Evolutionary conservation across 2,888 invertebrate species (phyloP).

Genomic region (Sphinx pinastri): DNA sequence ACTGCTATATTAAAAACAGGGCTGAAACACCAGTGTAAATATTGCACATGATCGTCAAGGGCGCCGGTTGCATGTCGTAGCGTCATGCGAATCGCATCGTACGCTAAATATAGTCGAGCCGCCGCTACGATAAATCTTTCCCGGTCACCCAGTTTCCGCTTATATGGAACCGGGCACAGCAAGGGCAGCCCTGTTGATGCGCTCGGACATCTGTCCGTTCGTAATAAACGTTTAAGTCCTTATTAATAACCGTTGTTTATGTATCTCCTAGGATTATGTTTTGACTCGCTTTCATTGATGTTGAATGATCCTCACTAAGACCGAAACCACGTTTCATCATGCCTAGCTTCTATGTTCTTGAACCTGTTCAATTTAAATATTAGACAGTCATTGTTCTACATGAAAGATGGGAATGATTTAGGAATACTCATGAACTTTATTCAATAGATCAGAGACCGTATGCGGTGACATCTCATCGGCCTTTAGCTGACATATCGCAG

Average conservation of each 20-base stretch:
- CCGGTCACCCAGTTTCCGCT: slow-evolving; percentile 68
- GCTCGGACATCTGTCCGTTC: neutral
- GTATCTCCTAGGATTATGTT: neutral
- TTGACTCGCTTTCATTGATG: too few species aligned
- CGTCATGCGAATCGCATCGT: slow-evolving; percentile 34
- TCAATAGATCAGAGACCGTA: neutral
- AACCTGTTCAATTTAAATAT: too few species aligned
- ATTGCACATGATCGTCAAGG: neutral
- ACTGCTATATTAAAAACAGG: too few species aligned
- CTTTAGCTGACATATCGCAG: slow-evolving; percentile 7
- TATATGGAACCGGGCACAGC: slow-evolving; percentile 60
- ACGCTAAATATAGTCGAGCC: slow-evolving; percentile 62
- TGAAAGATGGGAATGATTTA: neutral
- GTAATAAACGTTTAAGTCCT: neutral
- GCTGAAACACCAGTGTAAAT: too few species aligned
- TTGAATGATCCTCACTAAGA: too few species aligned
- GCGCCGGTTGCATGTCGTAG: slow-evolving; percentile 43
- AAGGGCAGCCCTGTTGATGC: slow-evolving; percentile 47
- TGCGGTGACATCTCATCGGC: neutral
- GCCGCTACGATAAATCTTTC: slow-evolving; percentile 62
- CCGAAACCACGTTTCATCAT: too few species aligned
- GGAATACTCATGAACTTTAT: neutral
- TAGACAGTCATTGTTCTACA: too few species aligned
- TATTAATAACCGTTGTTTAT: neutral
- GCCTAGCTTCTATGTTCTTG: too few species aligned